These are phyloP conservation scores for Neoitamus cyanurus DNA, from an alignment of 2,888 invertebrate species.

Conservation along the genomic window DNA sequence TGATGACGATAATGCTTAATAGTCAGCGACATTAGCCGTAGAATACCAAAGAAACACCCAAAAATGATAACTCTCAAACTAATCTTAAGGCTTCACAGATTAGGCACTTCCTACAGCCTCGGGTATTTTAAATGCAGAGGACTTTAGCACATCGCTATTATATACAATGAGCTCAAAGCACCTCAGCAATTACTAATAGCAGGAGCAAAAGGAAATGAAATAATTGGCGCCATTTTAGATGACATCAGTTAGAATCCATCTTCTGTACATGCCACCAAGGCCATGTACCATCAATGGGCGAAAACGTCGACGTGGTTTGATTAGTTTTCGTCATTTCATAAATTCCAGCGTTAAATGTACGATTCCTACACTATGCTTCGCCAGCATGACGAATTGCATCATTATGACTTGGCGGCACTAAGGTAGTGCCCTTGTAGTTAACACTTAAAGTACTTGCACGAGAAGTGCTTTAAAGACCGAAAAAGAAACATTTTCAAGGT, in stretches of 20 bases:
- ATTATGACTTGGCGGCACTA: background rate
- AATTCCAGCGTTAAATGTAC: conserved; percentile 26
- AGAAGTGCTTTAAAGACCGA: background rate
- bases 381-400: conserved; percentile 21
- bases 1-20: no score
- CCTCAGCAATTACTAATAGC: background rate
- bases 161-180: background rate
- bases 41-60: no score
- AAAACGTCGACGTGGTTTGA: background rate
- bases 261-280: background rate
- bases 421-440: background rate
- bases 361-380: background rate
- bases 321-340: conserved; percentile 32
- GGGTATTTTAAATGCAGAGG: background rate
- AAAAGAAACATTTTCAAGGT: background rate
- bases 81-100: no score
- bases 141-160: no score
- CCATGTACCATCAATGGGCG: background rate
- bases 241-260: background rate
- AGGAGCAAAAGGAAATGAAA: background rate
- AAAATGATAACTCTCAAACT: no score
- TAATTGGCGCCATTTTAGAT: background rate
- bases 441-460: background rate
- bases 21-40: no score
- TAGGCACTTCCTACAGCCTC: no score